Percentiles rank a stretch among this genome's conserved stretches.
phyloP scores from a whole-genome alignment of 2,888 invertebrate species.

The Penaeus monodon region DNA sequence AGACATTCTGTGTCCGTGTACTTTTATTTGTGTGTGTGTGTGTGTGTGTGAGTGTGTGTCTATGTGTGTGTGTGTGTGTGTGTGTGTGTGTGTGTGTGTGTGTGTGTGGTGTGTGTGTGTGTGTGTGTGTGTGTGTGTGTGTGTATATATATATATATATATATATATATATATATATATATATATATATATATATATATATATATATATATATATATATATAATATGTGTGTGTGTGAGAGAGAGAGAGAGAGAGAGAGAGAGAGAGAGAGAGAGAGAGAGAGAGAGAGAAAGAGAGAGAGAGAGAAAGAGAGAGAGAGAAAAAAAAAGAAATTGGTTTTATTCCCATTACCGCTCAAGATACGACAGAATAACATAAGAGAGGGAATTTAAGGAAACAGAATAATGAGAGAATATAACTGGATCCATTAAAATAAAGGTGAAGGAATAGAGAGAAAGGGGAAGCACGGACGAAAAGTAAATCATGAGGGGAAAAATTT shows the following conservation, averaged over 20 bases:
- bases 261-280: too few relatives aligned
- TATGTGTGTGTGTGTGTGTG: neutral
- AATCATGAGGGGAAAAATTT: neutral
- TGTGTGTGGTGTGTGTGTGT: neutral
- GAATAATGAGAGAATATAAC: too few relatives aligned
- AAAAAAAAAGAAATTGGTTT: too few relatives aligned
- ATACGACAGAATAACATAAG: neutral
- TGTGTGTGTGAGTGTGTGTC: neutral
- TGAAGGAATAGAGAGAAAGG: neutral
- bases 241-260: too few relatives aligned
- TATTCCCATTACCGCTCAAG: too few relatives aligned
- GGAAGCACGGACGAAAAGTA: neutral
- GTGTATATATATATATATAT: slow-evolving; percentile 21
- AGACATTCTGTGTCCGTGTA: neutral
- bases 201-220: neutral
- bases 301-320: too few relatives aligned
- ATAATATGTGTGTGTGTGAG: too few relatives aligned
- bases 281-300: too few relatives aligned
- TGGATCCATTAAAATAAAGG: neutral
- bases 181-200: neutral
- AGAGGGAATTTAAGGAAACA: neutral
- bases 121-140: neutral
- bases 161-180: slow-evolving; percentile 15
- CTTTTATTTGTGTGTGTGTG: neutral
- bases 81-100: neutral